Base-by-base conservation (phyloP, 1,140 invertebrate species). In the Camponotus floridanus region DNA sequence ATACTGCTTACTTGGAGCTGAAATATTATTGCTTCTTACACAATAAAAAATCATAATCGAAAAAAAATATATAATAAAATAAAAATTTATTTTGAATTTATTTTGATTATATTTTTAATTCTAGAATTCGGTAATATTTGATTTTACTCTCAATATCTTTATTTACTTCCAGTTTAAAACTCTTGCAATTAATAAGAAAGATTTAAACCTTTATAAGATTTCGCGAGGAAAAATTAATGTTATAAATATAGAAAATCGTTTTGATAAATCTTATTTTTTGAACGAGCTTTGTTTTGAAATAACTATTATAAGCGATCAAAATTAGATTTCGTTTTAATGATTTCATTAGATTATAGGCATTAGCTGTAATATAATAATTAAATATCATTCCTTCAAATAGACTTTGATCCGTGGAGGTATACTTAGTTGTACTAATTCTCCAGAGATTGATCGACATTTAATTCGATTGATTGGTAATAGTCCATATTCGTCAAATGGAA, bases 401-500 rank as follows among this genome's bases (percentile, higher is more conserved):
- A 83, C 2, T 15, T 61, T 6, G 55, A 61, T 48, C 13, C 26
- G 18, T 5, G 7, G 13, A 61, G 48, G 31, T 61, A 83, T 36
- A 74, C 68, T 62, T n/a, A 26, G 7, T 61, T 61, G 68, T 83
- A 62, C 79, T 81, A 59, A 61, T 21, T 61, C 79, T 61, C 42
- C 42, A 21, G 51, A 26, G 36, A 48, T 74, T 33, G 79, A 83
- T 83, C 79, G 68, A 83, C 33, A 3, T 83, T 83, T 74, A 73
- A 83, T 74, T 36, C 8, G 55, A 83, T 81, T 45, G 67, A 81
- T 83, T 33, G 65, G n/a, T 64, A 70, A 80, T 80, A 80, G 42
- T 68, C n/a, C 8, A 33, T 36, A 39, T 70, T 80, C 13, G 21
- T 70, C 13, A 39, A 15, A 80, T 42, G 21, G 3, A 36, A 80